phyloP scores from a whole-genome alignment of 2,113 vertebrate species.

The Crotalus tigris region DNA sequence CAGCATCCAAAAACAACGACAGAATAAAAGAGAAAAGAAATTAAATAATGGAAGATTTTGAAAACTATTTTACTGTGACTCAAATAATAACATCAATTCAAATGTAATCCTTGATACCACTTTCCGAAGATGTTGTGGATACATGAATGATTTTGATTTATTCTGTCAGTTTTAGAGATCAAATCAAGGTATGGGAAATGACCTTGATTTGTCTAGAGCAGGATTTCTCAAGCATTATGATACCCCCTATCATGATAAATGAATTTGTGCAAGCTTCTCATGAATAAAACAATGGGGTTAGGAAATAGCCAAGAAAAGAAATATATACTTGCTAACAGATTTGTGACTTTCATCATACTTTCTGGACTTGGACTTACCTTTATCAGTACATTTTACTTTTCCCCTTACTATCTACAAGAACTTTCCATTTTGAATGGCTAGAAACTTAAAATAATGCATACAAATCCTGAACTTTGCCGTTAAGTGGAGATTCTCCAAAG shows the following conservation, averaged over 20 bases:
- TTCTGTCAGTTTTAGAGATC: neutral
- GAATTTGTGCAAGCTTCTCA: neutral
- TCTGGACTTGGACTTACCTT: neutral
- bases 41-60: slow-evolving; percentile 1
- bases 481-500: neutral
- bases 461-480: neutral
- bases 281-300: neutral
- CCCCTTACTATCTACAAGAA: neutral
- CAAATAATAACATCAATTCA: neutral
- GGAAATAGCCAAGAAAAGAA: neutral
- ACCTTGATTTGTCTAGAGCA: neutral
- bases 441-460: neutral
- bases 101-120: neutral
- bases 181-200: neutral
- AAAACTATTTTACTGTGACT: neutral
- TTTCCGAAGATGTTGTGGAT: neutral
- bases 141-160: neutral
- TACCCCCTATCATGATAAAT: neutral
- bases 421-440: neutral
- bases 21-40: neutral
- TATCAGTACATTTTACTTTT: neutral
- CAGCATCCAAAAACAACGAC: neutral
- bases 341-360: neutral
- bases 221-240: neutral
- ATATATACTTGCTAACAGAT: neutral